A percentile compares a stretch with the other conserved stretches of the same genome.
These are phyloP conservation scores for Cancer borealis DNA, from an alignment of 2,888 invertebrate genomes.

Conservation along the genomic window DNA sequence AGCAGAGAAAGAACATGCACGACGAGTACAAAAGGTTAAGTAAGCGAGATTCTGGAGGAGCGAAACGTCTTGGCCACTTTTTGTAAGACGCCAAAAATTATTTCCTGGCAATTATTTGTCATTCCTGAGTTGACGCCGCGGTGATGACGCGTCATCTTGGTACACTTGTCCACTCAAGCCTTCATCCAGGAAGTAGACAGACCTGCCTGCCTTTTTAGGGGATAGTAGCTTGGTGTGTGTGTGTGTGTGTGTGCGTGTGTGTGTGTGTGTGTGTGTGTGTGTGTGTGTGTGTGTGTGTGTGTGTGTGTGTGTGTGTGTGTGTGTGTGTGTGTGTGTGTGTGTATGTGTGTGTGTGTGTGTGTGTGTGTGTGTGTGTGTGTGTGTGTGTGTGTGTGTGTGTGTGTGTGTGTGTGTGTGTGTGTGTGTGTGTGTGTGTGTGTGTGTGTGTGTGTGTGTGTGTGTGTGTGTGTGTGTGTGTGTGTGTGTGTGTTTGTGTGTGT, in stretches of 20 bases:
- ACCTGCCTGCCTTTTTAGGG: not conserved
- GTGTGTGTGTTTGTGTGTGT: constrained; percentile 49
- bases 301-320: constrained; percentile 51
- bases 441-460: constrained; percentile 51
- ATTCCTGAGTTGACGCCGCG: constrained; percentile 44
- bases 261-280: constrained; percentile 51
- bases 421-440: constrained; percentile 51
- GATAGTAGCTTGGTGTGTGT: constrained; percentile 30
- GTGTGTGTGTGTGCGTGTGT: constrained; percentile 51
- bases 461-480: constrained; percentile 51
- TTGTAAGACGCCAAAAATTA: constrained; percentile 47
- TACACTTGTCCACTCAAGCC: constrained; percentile 54
- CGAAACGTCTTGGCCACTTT: constrained; percentile 42
- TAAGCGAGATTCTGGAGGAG: not conserved
- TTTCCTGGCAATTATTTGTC: constrained; percentile 51
- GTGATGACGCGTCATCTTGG: constrained; percentile 43
- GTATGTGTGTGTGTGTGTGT: constrained; percentile 49
- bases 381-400: constrained; percentile 51
- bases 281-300: constrained; percentile 51
- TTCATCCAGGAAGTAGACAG: not conserved
- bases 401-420: constrained; percentile 51
- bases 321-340: constrained; percentile 51
- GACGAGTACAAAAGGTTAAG: not conserved
- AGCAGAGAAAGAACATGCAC: not conserved
- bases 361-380: constrained; percentile 51